These are phyloP conservation scores for Pelmatolapia mariae DNA, from an alignment of 2,113 vertebrate species.

Conservation along the genomic window DNA sequence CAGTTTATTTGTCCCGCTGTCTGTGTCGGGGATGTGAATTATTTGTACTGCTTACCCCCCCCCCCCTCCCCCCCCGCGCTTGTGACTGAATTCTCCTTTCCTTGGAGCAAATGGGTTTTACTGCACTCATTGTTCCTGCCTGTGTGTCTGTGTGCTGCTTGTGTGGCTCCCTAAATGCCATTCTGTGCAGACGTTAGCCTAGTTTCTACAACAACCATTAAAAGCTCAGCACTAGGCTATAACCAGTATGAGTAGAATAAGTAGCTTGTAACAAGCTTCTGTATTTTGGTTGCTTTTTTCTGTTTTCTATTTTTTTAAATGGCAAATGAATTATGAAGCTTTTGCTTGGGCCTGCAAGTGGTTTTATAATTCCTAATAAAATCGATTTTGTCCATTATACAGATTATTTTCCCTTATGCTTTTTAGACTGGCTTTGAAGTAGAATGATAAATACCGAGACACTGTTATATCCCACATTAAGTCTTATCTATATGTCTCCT, in stretches of 20 bases:
- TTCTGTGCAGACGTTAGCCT: conserved; percentile 28
- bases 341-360: neutral
- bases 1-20: conserved; percentile 46
- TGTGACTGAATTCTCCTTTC: conserved; percentile 37
- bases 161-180: conserved; percentile 52
- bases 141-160: conserved; percentile 47
- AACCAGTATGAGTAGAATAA: neutral
- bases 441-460: neutral
- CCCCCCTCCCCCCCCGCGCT: conserved; percentile 15
- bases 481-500: conserved; percentile 6
- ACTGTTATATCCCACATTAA: neutral
- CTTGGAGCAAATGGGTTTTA: conserved; percentile 54
- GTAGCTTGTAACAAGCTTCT: neutral
- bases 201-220: conserved; percentile 36
- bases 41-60: conserved; percentile 48
- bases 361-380: neutral
- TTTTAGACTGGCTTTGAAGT: neutral
- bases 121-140: conserved; percentile 51
- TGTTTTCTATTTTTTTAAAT: neutral
- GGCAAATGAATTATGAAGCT: neutral
- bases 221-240: neutral
- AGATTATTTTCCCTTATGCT: neutral
- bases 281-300: conserved; percentile 17
- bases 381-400: neutral
- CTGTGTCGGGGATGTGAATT: conserved; percentile 63